A percentile compares a stretch with the other conserved stretches of the same genome.
These are phyloP conservation scores for Phymastichus coffea DNA, from an alignment of 1,140 invertebrate genomes.

Conservation along the genomic window DNA sequence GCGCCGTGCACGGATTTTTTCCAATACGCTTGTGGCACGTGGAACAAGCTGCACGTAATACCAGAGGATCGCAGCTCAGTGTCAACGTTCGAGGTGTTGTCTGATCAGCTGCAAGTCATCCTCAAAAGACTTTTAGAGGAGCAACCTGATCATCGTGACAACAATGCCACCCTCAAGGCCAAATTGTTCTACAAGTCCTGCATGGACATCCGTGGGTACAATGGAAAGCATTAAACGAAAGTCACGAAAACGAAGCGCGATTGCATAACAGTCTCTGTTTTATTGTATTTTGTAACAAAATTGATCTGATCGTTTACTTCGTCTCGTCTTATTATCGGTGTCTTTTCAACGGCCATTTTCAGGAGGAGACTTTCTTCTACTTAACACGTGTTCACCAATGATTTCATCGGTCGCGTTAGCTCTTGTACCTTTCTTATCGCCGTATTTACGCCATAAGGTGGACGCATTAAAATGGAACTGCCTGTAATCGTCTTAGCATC, in stretches of 20 bases:
- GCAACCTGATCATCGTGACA: constrained; percentile 64
- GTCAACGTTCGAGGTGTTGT: constrained; percentile 85
- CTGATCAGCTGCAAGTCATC: constrained; percentile 83
- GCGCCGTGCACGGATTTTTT: constrained; percentile 89
- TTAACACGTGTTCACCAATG: too few relatives aligned
- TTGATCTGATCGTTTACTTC: background rate
- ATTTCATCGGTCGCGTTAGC: too few relatives aligned
- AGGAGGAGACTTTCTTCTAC: too few relatives aligned
- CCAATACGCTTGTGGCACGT: constrained; percentile 85
- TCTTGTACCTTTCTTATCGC: too few relatives aligned
- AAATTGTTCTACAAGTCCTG: constrained; percentile 85
- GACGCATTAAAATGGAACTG: too few relatives aligned
- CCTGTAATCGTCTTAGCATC: too few relatives aligned
- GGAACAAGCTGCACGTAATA: constrained; percentile 86
- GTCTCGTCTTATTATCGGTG: too few relatives aligned
- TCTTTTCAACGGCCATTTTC: too few relatives aligned
- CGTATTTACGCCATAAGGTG: too few relatives aligned
- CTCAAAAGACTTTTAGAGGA: constrained; percentile 78
- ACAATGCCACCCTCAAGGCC: constrained; percentile 74
- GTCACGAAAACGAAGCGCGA: too few relatives aligned
- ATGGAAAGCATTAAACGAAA: constrained; percentile 29
- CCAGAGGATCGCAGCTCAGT: constrained; percentile 86
- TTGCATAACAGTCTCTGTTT: too few relatives aligned
- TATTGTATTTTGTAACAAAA: background rate
- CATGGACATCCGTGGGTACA: constrained; percentile 81